A percentile compares a stretch with the other conserved stretches of the same genome.
These are phyloP conservation scores for Nemurella pictetii DNA, from an alignment of 2,888 invertebrate genomes.

Conservation along the genomic window DNA sequence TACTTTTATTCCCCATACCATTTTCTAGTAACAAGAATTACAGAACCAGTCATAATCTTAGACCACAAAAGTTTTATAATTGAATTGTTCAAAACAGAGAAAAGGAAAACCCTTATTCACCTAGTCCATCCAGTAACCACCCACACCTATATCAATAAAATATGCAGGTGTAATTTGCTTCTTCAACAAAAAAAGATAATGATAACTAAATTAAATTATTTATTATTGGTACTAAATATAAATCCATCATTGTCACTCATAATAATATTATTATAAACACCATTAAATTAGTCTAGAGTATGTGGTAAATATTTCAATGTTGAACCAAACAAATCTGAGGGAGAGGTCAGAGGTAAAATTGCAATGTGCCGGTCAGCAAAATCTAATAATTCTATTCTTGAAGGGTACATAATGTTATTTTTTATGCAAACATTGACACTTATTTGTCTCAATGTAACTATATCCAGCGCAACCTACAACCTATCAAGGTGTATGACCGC, in stretches of 20 bases:
- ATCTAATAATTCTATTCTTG: neutral
- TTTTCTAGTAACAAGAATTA: too few species aligned
- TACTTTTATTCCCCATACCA: too few species aligned
- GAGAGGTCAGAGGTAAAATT: neutral
- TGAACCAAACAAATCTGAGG: neutral
- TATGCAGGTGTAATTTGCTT: too few species aligned
- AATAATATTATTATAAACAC: neutral
- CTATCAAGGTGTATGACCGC: neutral
- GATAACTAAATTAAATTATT: neutral
- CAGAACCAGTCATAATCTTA: too few species aligned
- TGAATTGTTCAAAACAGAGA: too few species aligned
- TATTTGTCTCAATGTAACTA: neutral
- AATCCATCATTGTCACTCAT: neutral
- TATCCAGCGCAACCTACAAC: neutral
- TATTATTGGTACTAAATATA: neutral
- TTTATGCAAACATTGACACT: neutral
- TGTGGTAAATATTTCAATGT: neutral
- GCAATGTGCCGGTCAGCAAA: neutral
- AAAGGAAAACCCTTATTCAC: too few species aligned
- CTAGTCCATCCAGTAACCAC: too few species aligned
- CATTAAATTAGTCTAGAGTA: neutral
- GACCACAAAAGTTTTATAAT: too few species aligned
- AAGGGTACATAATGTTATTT: neutral
- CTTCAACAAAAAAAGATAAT: neutral
- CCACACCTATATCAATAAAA: too few species aligned